Base-by-base conservation (phyloP, 2,797 vertebrate species). In the Anas bahamensis region DNA sequence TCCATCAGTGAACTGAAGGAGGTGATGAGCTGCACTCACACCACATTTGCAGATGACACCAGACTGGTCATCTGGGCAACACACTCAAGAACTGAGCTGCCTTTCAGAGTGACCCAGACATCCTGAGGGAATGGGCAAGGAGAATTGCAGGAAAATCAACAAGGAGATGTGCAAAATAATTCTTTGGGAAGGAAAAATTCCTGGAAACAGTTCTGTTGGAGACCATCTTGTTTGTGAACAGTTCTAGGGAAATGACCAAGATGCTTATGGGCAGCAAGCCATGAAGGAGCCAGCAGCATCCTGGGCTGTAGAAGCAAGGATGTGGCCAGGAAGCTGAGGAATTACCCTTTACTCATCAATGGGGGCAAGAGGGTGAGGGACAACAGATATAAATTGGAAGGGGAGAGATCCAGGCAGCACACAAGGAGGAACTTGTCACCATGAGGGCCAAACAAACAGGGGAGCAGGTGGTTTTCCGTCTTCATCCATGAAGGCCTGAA, bases 1-100 rank as follows among this genome's bases (percentile, higher is more conserved):
- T 60, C n/a, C n/a, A 28, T 42, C 10, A 39, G 1, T 13, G 29
- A 19, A 12, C 14, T 31, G n/a, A 44, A 59, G 21, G 35, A 10
- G 29, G 52, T 26, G 13, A 9, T 7, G 4, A 19, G 6, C 2
- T 33, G 10, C 6, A 3, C 5, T 44, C 14, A 33, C n/a, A 76
- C 11, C 0, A 6, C 0, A 1, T 48, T 65, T 69, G 22, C 13
- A 70, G 55, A 9, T 56, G 28, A 10, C 41, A 33, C 37, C 61
- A 23, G 17, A 4, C 29, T 53, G 37, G 37, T 39, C 37, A 44
- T 64, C 29, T 13, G 17, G 17, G 19, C 13, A 46, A 37, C 15
- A 29, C 2, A 0, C 24, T 10, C 39, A 14, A 8, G 41, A 26
- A 31, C 26, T 16, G 46, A 17, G 16, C 23, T 77, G 71, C 16